A percentile compares a stretch with the other conserved stretches of the same genome.
phyloP scores from a whole-genome alignment of 2,113 vertebrate genomes.

The Megaceryle maxima region DNA sequence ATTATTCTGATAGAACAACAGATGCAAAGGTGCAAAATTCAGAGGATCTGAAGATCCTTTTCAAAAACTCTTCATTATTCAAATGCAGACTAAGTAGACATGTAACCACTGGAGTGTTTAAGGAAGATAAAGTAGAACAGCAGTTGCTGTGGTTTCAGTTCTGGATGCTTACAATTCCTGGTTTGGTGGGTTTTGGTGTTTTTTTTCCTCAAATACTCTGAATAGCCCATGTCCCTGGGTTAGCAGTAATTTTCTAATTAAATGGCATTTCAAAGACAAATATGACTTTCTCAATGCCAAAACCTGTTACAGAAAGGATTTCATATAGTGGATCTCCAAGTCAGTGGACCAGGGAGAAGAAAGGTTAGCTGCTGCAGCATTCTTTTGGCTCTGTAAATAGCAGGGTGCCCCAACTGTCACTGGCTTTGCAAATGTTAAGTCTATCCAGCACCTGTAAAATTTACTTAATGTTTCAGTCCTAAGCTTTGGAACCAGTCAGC shows the following conservation, averaged over 20 bases:
- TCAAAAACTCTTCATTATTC: not conserved
- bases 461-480: not conserved
- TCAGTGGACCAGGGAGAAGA: not conserved
- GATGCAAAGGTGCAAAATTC: not conserved
- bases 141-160: not conserved
- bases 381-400: not conserved
- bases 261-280: slow-evolving; percentile 19
- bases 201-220: not conserved
- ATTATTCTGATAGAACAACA: not conserved
- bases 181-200: not conserved
- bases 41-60: not conserved
- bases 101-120: not conserved
- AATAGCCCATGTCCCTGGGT: not conserved
- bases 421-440: not conserved
- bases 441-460: not conserved
- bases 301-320: not conserved
- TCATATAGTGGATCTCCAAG: not conserved
- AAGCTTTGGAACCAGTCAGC: not conserved
- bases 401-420: not conserved
- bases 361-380: not conserved
- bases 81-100: not conserved
- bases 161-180: not conserved
- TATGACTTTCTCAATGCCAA: not conserved
- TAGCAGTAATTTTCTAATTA: not conserved
- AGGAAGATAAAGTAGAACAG: not conserved